A percentile compares a stretch with the other conserved stretches of the same genome.
Evolutionary conservation across 2,113 vertebrate genomes (phyloP).

Genomic region (Corapipo altera): DNA sequence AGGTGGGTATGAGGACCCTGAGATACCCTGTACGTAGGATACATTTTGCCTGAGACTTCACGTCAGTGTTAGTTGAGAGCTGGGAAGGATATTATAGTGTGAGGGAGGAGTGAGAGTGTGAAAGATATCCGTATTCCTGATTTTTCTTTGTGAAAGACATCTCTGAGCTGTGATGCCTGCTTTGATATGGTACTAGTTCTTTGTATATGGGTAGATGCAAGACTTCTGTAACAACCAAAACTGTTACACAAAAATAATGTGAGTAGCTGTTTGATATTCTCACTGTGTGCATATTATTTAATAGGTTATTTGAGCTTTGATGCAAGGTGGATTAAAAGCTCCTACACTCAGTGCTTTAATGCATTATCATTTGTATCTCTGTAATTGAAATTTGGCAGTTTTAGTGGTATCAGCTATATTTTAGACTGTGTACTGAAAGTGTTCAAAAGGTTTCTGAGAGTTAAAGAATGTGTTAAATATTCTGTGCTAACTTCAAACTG

Average conservation of each 20-base stretch:
- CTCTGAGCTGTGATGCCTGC: not conserved
- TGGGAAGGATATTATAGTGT: not conserved
- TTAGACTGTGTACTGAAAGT: not conserved
- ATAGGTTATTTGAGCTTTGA: conserved; percentile 25
- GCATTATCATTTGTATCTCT: not conserved
- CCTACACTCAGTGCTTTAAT: not conserved
- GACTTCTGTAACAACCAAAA: not conserved
- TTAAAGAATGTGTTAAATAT: conserved; percentile 7
- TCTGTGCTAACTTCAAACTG: not conserved
- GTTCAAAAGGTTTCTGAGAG: not conserved
- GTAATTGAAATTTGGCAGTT: not conserved
- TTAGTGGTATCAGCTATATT: not conserved
- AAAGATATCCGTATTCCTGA: not conserved
- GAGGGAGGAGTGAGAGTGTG: not conserved
- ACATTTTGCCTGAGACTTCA: not conserved
- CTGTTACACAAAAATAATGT: not conserved
- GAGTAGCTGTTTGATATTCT: not conserved
- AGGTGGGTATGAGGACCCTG: conserved; percentile 81
- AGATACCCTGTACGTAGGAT: conserved; percentile 61
- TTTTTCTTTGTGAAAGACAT: not conserved
- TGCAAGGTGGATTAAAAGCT: not conserved
- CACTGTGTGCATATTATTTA: not conserved
- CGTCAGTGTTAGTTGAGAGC: not conserved
- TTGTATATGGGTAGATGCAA: not conserved
- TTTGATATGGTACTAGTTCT: conserved; percentile 16